Evolutionary conservation across 2,797 vertebrate species (phyloP).

Genomic region (Ctenochaetus hawaiiensis): DNA sequence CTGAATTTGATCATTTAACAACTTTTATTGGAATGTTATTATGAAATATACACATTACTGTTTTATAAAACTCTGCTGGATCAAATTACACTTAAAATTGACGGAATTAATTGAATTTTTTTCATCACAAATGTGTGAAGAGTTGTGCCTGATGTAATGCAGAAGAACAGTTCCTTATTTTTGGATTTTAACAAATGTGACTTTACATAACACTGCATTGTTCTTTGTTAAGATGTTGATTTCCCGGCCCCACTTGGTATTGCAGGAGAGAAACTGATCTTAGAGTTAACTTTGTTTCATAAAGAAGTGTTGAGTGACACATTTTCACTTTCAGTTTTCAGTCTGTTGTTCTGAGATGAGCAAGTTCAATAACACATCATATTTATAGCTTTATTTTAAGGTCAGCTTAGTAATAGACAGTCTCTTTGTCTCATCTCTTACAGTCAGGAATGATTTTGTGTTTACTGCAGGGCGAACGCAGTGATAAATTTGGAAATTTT

Average conservation of each 20-base stretch:
- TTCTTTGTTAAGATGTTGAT: neutral
- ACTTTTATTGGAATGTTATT: neutral
- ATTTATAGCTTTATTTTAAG: conserved; percentile 14
- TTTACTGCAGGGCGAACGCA: conserved; percentile 1
- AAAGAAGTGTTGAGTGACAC: neutral
- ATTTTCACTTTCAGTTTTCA: conserved; percentile 11
- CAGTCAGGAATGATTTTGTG: neutral
- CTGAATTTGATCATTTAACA: neutral
- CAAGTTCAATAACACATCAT: neutral
- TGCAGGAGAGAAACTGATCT: neutral
- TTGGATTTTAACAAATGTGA: neutral
- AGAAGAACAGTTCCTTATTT: neutral
- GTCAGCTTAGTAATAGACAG: conserved; percentile 9
- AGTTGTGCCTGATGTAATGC: neutral
- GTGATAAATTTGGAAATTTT: neutral
- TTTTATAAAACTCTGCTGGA: neutral
- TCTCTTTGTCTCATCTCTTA: conserved; percentile 3
- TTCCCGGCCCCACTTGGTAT: neutral
- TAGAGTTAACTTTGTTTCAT: conserved; percentile 4
- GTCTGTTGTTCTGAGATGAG: conserved; percentile 14
- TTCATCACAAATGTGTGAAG: neutral
- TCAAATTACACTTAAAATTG: neutral
- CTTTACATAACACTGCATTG: neutral
- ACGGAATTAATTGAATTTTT: neutral
- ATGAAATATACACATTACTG: neutral